Evolutionary conservation across 2,888 invertebrate genomes (phyloP).

Genomic region (Tethea ocularis): DNA sequence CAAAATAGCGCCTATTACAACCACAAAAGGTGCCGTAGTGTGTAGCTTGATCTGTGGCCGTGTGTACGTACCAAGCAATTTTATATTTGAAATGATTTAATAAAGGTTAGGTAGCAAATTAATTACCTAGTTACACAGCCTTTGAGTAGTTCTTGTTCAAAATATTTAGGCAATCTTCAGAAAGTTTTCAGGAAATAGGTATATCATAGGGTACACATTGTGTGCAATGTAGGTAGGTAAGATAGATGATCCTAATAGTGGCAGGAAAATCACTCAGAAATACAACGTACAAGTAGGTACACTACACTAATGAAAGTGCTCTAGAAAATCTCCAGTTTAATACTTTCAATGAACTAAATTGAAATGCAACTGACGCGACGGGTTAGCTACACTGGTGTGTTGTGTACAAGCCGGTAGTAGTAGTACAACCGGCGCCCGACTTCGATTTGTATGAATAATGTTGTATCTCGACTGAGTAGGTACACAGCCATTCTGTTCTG

Average conservation of each 20-base stretch:
- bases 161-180: too few relatives aligned
- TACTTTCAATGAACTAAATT: constrained; percentile 52
- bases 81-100: too few relatives aligned
- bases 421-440: constrained; percentile 1
- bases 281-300: constrained; percentile 16
- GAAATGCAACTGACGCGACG: constrained; percentile 33
- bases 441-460: not conserved
- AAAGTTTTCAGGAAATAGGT: too few relatives aligned
- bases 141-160: too few relatives aligned
- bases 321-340: constrained; percentile 48
- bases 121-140: too few relatives aligned
- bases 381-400: not conserved
- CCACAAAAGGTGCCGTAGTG: too few relatives aligned
- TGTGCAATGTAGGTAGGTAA: too few relatives aligned
- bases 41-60: too few relatives aligned
- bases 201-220: too few relatives aligned
- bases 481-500: constrained; percentile 1
- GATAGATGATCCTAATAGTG: not conserved
- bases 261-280: not conserved
- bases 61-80: too few relatives aligned
- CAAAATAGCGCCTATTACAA: too few relatives aligned
- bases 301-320: constrained; percentile 40
- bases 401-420: not conserved
- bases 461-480: not conserved
- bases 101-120: too few relatives aligned